Conservation (phyloP, 2,113 vertebrate species). For the Donacobius atricapilla region DNA sequence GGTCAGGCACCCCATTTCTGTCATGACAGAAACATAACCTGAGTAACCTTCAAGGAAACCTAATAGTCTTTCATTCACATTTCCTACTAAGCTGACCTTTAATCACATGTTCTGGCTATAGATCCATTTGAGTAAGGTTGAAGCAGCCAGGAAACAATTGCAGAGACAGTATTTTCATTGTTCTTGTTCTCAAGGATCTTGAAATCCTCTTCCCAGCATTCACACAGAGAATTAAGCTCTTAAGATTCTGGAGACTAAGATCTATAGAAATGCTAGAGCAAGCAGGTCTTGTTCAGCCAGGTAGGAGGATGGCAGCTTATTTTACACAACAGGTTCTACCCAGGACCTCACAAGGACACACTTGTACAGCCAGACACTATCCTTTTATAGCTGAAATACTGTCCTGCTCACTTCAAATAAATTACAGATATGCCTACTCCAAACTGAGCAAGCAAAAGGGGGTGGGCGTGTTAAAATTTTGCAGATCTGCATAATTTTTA, state of each 20-base stretch:
- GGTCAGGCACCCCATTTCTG: background rate
- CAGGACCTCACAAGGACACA: background rate
- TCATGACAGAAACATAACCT: background rate
- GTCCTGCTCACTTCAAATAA: background rate
- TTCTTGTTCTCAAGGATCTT: background rate
- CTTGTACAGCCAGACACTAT: background rate
- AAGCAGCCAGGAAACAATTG: background rate
- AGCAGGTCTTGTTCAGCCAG: background rate
- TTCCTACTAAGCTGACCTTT: background rate
- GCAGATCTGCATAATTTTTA: background rate
- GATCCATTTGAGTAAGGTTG: background rate
- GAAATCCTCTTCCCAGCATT: background rate
- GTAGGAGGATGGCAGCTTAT: background rate
- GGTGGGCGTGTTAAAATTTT: rapidly evolving
- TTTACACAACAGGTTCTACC: background rate
- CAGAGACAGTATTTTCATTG: background rate
- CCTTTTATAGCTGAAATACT: background rate
- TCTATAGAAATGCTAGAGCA: background rate
- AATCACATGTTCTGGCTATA: background rate
- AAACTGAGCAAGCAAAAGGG: background rate
- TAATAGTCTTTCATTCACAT: background rate
- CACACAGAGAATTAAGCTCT: background rate
- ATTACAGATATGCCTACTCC: background rate
- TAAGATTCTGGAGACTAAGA: background rate
- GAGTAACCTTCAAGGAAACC: background rate